Conservation (phyloP, 2,113 vertebrate species). For the Neomonachus schauinslandi region DNA sequence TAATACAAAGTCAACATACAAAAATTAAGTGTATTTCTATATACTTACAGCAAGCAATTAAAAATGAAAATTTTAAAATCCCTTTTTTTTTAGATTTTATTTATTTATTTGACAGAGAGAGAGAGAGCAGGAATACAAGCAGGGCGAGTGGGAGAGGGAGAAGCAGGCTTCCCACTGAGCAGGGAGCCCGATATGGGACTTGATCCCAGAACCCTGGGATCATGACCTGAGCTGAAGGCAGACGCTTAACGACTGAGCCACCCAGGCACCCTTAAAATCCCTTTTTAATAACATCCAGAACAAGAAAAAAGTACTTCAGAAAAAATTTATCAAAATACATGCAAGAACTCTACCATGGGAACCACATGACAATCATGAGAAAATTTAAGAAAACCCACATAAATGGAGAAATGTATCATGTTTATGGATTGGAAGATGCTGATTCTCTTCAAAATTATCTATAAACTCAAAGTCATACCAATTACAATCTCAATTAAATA, state of each 20-base stretch:
- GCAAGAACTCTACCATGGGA: not conserved
- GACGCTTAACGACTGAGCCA: too few species aligned
- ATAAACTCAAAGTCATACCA: not conserved
- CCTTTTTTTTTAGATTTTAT: not conserved
- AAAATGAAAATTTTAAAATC: not conserved
- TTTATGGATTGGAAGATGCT: not conserved
- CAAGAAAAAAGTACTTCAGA: not conserved
- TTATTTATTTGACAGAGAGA: too few species aligned
- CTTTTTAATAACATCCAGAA: not conserved
- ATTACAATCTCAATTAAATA: not conserved
- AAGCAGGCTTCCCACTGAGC: too few species aligned
- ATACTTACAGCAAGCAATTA: not conserved
- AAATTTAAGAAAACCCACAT: not conserved
- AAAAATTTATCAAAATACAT: not conserved
- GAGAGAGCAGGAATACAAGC: too few species aligned
- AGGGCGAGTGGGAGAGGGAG: too few species aligned
- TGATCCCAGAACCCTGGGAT: too few species aligned
- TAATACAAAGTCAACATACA: not conserved
- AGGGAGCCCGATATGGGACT: too few species aligned
- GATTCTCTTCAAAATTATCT: not conserved
- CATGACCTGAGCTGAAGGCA: too few species aligned
- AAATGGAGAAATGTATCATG: not conserved
- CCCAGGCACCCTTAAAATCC: not conserved
- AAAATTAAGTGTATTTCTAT: not conserved
- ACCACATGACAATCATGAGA: not conserved